These are phyloP conservation scores for Australoheros facetus DNA, from an alignment of 2,797 vertebrate genomes.

Conservation along the genomic window DNA sequence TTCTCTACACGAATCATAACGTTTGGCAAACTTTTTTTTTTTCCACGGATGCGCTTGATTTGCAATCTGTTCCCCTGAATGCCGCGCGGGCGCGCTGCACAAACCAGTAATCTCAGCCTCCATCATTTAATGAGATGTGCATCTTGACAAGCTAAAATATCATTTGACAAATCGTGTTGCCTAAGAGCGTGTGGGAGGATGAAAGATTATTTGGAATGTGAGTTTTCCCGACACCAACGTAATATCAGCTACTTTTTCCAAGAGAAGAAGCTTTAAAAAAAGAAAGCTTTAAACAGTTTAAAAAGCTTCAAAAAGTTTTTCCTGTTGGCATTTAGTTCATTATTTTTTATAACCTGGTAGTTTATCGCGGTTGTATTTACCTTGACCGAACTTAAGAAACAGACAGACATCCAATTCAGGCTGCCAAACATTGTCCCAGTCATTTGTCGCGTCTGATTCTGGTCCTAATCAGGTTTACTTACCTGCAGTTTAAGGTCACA, in stretches of 20 bases:
- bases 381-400: not conserved
- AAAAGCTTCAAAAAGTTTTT: not conserved
- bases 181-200: not conserved
- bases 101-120: conserved; percentile 27
- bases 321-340: not conserved
- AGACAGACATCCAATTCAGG: not conserved
- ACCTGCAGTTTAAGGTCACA: conserved; percentile 36
- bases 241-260: not conserved
- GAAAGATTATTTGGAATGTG: not conserved
- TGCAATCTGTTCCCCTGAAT: conserved; percentile 34
- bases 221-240: not conserved
- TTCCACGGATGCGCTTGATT: conserved; percentile 15
- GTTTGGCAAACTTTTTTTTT: not conserved
- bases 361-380: not conserved
- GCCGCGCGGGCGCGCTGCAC: conserved; percentile 68
- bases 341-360: not conserved
- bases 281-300: not conserved
- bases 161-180: not conserved
- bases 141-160: conserved; percentile 13
- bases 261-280: not conserved
- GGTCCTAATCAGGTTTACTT: conserved; percentile 25
- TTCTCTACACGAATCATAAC: conserved; percentile 28
- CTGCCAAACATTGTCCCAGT: not conserved
- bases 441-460: not conserved
- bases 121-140: conserved; percentile 37